phyloP scores from a whole-genome alignment of 2,113 vertebrate species.

The Cebidichthys violaceus region DNA sequence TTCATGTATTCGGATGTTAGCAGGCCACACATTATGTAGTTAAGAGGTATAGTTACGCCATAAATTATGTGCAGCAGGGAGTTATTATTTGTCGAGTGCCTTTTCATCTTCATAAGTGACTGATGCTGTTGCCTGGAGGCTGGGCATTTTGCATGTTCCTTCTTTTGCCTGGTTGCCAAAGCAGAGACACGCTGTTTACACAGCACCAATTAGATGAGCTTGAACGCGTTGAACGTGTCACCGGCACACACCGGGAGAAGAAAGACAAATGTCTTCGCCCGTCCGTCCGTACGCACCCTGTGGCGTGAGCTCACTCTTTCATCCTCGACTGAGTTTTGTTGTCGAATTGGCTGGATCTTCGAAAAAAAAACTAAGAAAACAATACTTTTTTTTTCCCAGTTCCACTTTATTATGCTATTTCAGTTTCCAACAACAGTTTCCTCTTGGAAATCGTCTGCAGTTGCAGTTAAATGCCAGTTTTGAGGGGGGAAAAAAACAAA shows the following conservation, averaged over 20 bases:
- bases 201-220: constrained; percentile 39
- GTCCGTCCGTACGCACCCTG: neutral
- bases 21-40: neutral
- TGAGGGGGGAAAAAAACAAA: neutral
- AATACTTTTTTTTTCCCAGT: neutral
- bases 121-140: constrained; percentile 14
- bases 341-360: neutral
- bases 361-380: neutral
- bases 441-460: neutral
- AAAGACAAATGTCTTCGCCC: neutral
- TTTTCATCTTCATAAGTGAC: constrained; percentile 10
- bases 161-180: constrained; percentile 41
- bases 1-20: neutral
- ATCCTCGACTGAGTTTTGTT: neutral
- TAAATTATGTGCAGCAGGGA: neutral
- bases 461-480: neutral
- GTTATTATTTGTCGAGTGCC: too few species aligned
- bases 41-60: neutral
- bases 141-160: neutral
- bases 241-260: neutral
- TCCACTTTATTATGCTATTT: neutral
- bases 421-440: constrained; percentile 8
- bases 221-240: constrained; percentile 23
- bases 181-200: constrained; percentile 42
- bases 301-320: neutral